Evolutionary conservation across 2,888 invertebrate genomes (phyloP), one percentile per base, ranked within the genome.

Genomic region (Meliscaeva auricollis): DNA sequence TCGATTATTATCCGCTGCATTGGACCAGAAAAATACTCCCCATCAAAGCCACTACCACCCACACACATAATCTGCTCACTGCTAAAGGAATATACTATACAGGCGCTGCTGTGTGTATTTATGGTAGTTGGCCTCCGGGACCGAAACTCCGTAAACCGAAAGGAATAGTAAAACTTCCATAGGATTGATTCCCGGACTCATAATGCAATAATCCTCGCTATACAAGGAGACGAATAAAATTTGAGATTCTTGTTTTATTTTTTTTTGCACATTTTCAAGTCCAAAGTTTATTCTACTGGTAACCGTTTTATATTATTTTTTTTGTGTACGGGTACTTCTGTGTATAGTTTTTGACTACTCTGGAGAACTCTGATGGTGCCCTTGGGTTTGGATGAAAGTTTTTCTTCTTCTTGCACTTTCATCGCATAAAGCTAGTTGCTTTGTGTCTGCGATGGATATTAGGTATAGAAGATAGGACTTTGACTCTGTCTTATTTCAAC

Each of bases 191-290:
- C 78, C 7, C 54, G 54, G 50, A 62, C 83, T 74, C 74, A 78
- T 74, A 83, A 83, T 64, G 73, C 78, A 83, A 78, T 83, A 83
- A 83, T 78, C 83, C 73, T 74, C 56, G 68, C 62, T 50, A 66
- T 50, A 83, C 73, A 64, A 30, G 64, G 30, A 30, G 78, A 69
- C 76, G 82, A 82, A 77, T 73, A 66, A 66, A 50, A 66, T 66
- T 17, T 20, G 11, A n/a, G 70, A 75, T 68, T 60, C 13, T 38
- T 3, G 35, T 72, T 76, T 75, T 64, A 26, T 52, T 77, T 77
- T 50, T 64, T 44, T 17, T 35, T 20, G 58, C 35, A 58, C 20
- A 58, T 3, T 68, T 72, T 74, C 77, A 62, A 70, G 62, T 73
- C 72, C 38, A 72, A 38, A 82, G 52, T 82, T 50, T 66, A 20